Evolutionary conservation across 2,888 invertebrate species (phyloP).

Genomic region (Acanthosepion pharaonis): DNA sequence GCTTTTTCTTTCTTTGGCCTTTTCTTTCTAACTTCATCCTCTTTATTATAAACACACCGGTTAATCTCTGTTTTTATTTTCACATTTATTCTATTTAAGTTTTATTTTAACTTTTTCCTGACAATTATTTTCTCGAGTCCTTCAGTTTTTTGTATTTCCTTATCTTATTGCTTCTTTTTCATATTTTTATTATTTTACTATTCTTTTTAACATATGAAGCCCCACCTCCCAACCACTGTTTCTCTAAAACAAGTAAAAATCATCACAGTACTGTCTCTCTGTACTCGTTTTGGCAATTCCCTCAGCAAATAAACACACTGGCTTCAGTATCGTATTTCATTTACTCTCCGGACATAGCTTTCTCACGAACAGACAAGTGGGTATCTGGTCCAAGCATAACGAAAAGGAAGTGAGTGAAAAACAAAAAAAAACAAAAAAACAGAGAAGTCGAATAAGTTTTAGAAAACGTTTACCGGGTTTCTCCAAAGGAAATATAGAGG

Average conservation of each 20-base stretch:
- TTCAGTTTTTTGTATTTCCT: background rate
- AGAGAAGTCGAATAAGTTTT: background rate
- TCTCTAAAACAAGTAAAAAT: background rate
- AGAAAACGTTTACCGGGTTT: background rate
- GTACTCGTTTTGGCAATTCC: background rate
- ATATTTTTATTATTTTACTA: too few relatives aligned
- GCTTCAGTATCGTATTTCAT: background rate
- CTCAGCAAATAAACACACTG: background rate
- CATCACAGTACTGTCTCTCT: background rate
- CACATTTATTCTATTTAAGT: too few relatives aligned
- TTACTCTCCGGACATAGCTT: background rate
- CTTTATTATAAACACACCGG: too few relatives aligned
- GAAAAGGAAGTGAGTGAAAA: background rate
- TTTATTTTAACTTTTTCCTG: too few relatives aligned
- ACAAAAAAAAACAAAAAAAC: background rate
- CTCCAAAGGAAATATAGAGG: background rate
- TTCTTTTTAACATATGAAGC: too few relatives aligned
- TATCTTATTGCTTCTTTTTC: background rate
- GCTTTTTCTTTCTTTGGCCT: too few relatives aligned
- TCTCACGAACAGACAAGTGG: background rate
- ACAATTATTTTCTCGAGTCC: too few relatives aligned
- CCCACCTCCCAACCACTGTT: too few relatives aligned
- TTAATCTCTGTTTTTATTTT: too few relatives aligned
- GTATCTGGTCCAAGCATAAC: background rate
- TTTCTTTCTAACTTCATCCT: too few relatives aligned